phyloP scores from a whole-genome alignment of 2,113 vertebrate species.

The Elephas maximus region DNA sequence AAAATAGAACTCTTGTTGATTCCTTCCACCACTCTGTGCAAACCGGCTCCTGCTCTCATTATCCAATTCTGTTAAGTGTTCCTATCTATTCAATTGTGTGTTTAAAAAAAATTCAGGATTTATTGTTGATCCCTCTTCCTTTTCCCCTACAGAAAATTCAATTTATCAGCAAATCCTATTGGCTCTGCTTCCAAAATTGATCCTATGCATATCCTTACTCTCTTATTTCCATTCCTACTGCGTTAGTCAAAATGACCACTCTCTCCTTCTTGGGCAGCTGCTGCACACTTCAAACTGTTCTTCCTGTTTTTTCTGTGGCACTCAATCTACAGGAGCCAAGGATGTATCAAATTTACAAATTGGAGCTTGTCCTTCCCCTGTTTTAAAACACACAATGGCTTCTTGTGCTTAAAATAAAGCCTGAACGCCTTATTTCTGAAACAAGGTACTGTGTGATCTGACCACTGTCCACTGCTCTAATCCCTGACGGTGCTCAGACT shows the following conservation, averaged over 20 bases:
- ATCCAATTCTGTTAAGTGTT: neutral
- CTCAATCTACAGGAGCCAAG: neutral
- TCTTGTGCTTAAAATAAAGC: conserved; percentile 15
- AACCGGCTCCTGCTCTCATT: neutral
- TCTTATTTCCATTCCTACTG: neutral
- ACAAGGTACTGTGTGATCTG: neutral
- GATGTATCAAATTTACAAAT: conserved; percentile 2
- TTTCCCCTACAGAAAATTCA: neutral
- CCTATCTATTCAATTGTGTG: neutral
- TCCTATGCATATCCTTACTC: neutral
- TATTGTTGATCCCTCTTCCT: neutral
- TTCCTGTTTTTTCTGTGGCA: neutral
- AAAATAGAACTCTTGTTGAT: neutral
- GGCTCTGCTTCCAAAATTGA: neutral
- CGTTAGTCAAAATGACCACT: neutral
- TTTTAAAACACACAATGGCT: neutral
- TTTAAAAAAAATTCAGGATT: neutral
- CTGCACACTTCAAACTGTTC: neutral
- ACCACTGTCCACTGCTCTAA: neutral
- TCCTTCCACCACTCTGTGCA: neutral
- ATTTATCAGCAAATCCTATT: neutral
- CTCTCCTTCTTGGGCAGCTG: neutral
- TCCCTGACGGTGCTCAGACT: no score
- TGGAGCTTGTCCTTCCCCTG: neutral
- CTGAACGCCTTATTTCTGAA: neutral